Base-by-base conservation (phyloP, 2,888 invertebrate genomes). In the Cyaniris semiargus region DNA sequence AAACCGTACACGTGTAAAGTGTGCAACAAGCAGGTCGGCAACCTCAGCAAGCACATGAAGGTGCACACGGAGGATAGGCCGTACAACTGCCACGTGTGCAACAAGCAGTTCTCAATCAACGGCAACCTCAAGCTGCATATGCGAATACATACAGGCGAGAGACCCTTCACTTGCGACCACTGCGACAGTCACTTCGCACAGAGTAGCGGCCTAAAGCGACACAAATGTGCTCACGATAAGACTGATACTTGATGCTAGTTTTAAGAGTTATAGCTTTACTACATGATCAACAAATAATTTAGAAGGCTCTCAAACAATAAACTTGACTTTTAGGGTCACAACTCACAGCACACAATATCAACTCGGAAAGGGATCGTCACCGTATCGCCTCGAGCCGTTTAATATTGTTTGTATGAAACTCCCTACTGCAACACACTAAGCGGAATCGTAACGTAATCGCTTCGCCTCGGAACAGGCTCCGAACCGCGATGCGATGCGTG, bases 1-100 rank as follows among this genome's bases (percentile, higher is more conserved):
- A 92, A 92, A 71, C 89, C 92, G 0, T 92, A 91, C 58, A 91
- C 91, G 0, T 93, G 93, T 77, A 91, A 92, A 77, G 83, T 93
- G 1, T 93, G 93, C 76, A 91, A 92, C 66, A 93, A 93, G 56
- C 92, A 93, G 76, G 90, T 93, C 10, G 90, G 90, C 0, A 92
- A 92, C 80, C 78, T 93, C 7, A 88, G 92, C 0, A 92, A 92
- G 44, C 93, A 93, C 80, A 92, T 92, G 92, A 83, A 86, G 0
- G 85, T 91, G 0, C 93, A 93, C 78, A 86, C 89, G 0, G 90
- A 89, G 0, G 88, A 88, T 0, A 84, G 86, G 0, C 88, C 88
- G 0, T 91, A 78, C 72, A 83, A 82, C 23, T 85, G 85, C 79
- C 76, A 79, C n/a, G 70, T 83, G 6, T 84, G 85, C 38, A 82